Evolutionary conservation across 2,888 invertebrate genomes (phyloP), one percentile per base, ranked within the genome.

Genomic region (Cheilosia pagana): DNA sequence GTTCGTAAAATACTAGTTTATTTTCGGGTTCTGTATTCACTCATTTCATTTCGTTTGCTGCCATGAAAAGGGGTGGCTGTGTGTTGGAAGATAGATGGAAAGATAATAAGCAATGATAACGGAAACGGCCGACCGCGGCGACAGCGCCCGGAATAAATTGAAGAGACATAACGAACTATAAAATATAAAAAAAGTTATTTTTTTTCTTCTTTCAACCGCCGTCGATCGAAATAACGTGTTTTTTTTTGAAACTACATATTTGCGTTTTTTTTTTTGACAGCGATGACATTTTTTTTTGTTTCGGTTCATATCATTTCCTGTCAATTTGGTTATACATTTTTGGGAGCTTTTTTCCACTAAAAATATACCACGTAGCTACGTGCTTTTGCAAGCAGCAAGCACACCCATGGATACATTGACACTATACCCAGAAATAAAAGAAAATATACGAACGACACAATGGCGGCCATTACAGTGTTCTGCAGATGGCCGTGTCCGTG

Each of bases 51-150:
- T 76, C 67, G 85, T 79, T 79, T 19, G 79, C 74, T 79, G 55
- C 74, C 79, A 75, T 68, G 70, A 75, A 85, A 79, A 76, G 76
- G 85, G 85, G 85, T 85, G 85, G 85, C 65, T 71, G 75, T 75
- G 75, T 75, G 68, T 57, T 77, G 60, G 21, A 53, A 71, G 76
- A 85, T 75, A 70, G 74, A 83, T 78, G 85, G 71, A 50, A 59
- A 67, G 79, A 85, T 76, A 79, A 81, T 76, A 76, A 81, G 65
- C 75, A 76, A 79, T 71, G 85, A 81, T 81, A 76, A 81, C 85
- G 79, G 81, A 85, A 75, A 85, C 75, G 71, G 55, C 60, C 70
- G 71, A 85, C 75, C 70, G 79, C 75, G 79, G 70, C 71, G 71
- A 71, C 79, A 71, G 71, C 71, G 78, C 70, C 79, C 78, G 70